Percentiles rank a stretch among this genome's conserved stretches.
phyloP scores from a whole-genome alignment of 2,113 vertebrate genomes.

The Anser brachyrhynchus region DNA sequence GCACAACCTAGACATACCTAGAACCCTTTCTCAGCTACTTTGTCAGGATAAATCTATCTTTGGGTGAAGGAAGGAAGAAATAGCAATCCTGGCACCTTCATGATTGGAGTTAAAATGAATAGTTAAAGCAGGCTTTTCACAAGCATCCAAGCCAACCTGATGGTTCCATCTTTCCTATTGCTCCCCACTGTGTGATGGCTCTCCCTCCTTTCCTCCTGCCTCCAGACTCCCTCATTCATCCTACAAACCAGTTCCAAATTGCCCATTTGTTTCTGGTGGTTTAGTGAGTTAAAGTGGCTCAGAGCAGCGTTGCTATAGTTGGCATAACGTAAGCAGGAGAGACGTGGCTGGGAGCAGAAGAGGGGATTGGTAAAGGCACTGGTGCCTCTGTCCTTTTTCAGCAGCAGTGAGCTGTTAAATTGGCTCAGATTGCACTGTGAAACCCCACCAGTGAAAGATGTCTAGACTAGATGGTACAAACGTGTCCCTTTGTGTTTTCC shows the following conservation, averaged over 20 bases:
- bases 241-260: neutral
- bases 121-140: neutral
- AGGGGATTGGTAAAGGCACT: neutral
- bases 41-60: neutral
- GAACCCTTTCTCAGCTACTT: neutral
- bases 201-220: neutral
- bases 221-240: neutral
- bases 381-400: neutral
- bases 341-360: neutral
- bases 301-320: neutral
- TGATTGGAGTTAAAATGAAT: neutral
- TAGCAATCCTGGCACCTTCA: neutral
- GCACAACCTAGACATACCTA: neutral
- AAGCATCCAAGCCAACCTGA: neutral
- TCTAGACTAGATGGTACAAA: rapidly evolving
- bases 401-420: neutral
- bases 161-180: neutral
- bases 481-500: rapidly evolving
- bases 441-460: neutral
- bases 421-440: neutral
- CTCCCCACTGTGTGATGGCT: rapidly evolving
- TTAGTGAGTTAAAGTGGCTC: neutral
- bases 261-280: neutral
- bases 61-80: neutral
- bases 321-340: neutral